A percentile compares a stretch with the other conserved stretches of the same genome.
These are phyloP conservation scores for Muscina levida DNA, from an alignment of 2,888 invertebrate genomes.

Conservation along the genomic window DNA sequence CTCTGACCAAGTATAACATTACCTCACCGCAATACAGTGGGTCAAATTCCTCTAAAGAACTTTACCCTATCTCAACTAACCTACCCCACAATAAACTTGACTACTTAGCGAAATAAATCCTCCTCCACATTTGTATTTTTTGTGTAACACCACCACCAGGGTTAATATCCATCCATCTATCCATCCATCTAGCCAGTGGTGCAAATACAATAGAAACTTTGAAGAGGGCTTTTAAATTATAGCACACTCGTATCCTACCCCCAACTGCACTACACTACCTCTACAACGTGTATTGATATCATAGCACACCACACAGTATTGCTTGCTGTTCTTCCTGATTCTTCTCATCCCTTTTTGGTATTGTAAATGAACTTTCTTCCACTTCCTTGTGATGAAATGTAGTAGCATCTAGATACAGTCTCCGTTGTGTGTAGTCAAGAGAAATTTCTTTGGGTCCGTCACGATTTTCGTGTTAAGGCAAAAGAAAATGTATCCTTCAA, in stretches of 20 bases:
- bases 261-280: not conserved
- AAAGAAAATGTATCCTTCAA: constrained; percentile 30
- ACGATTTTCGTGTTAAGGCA: constrained; percentile 27
- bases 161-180: constrained; percentile 30
- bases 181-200: constrained; percentile 13
- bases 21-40: not conserved
- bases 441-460: constrained; percentile 13
- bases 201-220: constrained; percentile 13
- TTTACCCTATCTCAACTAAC: not conserved
- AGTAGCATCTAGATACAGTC: constrained; percentile 3
- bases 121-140: too few species aligned
- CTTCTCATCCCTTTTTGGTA: not conserved
- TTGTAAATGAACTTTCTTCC: not conserved
- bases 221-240: constrained; percentile 30
- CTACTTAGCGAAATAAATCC: too few species aligned
- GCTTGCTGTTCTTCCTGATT: not conserved
- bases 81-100: constrained; percentile 6
- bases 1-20: not conserved
- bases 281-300: constrained; percentile 28
- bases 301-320: not conserved
- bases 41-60: not conserved
- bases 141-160: constrained; percentile 1
- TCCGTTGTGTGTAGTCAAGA: constrained; percentile 9
- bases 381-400: constrained; percentile 16
- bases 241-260: constrained; percentile 11